These are phyloP conservation scores for Gymnobelideus leadbeateri DNA, from an alignment of 2,113 vertebrate genomes.

Conservation along the genomic window DNA sequence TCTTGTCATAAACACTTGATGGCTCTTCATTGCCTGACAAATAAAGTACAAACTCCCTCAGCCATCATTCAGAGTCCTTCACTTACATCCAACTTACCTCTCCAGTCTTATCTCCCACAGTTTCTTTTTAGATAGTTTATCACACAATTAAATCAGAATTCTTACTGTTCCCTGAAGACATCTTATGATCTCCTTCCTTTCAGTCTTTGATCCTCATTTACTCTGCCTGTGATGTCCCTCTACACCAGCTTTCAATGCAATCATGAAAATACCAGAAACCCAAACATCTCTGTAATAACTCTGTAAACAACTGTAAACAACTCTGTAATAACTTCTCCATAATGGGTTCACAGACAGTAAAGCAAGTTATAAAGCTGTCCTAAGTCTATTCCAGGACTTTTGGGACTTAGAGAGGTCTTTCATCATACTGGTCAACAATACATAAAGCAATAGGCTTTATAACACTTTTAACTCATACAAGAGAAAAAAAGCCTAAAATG, in stretches of 20 bases:
- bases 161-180: not conserved
- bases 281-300: not conserved
- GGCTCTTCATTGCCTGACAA: not conserved
- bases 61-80: not conserved
- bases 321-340: slow-evolving; percentile 10
- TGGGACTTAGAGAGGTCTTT: not conserved
- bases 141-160: not conserved
- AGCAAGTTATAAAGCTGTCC: slow-evolving; percentile 21
- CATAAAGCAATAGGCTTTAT: not conserved
- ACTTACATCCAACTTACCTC: not conserved
- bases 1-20: not conserved
- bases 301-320: no score
- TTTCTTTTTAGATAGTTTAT: not conserved
- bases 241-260: slow-evolving; percentile 23
- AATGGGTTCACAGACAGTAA: slow-evolving; percentile 1
- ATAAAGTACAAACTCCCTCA: not conserved
- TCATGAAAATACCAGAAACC: slow-evolving; percentile 22
- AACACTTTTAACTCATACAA: not conserved
- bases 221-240: not conserved
- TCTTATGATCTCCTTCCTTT: not conserved
- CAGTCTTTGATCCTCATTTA: not conserved
- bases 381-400: not conserved
- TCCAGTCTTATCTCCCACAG: not conserved
- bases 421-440: not conserved
- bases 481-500: not conserved